These are phyloP conservation scores for Xylocopa sonorina DNA, from an alignment of 1,140 invertebrate species.

Conservation along the genomic window DNA sequence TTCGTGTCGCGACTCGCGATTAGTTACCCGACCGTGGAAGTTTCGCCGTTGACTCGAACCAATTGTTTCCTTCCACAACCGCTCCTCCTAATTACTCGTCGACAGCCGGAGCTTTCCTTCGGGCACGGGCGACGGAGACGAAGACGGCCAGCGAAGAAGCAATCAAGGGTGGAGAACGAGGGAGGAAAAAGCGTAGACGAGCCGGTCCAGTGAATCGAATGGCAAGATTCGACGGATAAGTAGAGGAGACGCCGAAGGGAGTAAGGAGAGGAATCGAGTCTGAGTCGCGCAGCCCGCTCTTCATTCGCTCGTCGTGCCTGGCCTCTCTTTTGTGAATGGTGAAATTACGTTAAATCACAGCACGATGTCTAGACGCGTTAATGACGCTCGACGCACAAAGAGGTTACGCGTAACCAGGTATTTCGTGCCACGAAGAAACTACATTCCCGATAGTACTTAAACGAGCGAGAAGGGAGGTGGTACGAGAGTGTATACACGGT, in stretches of 20 bases:
- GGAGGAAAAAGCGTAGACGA: slow-evolving; percentile 12
- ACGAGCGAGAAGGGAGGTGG: not conserved
- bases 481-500: not conserved
- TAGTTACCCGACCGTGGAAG: slow-evolving; percentile 50
- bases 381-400: slow-evolving; percentile 1
- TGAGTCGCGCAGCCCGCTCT: not conserved
- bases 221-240: slow-evolving; percentile 46
- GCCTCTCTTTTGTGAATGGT: not conserved
- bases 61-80: slow-evolving; percentile 67
- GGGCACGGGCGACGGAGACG: slow-evolving; percentile 38
- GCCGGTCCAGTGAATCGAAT: slow-evolving; percentile 52
- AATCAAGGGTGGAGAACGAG: slow-evolving; percentile 45
- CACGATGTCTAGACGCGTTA: slow-evolving; percentile 10
- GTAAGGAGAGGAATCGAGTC: not conserved
- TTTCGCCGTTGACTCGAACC: slow-evolving; percentile 58
- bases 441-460: slow-evolving; percentile 7
- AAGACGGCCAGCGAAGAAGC: slow-evolving; percentile 57
- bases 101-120: slow-evolving; percentile 43
- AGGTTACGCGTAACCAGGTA: not conserved
- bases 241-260: not conserved
- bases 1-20: slow-evolving; percentile 42
- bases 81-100: slow-evolving; percentile 66
- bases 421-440: not conserved
- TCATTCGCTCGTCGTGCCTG: not conserved
- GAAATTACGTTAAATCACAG: slow-evolving; percentile 34